Conservation (phyloP, 2,113 vertebrate genomes). For the Haemorhous mexicanus region DNA sequence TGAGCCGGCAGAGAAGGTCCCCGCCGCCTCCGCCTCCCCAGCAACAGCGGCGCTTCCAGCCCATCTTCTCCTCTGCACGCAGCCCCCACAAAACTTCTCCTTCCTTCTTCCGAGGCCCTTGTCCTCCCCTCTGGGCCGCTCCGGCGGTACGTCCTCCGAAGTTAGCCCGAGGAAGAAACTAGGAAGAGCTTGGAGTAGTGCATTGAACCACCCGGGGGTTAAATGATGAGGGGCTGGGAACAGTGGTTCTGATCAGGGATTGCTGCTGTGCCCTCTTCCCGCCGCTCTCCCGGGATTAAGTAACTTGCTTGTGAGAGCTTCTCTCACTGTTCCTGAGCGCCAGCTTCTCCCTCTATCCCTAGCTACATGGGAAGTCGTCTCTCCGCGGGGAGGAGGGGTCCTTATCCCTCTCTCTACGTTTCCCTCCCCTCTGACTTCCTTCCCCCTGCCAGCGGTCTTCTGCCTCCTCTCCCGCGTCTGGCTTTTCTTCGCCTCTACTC, state of each 20-base stretch:
- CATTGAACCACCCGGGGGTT: constrained; percentile 28
- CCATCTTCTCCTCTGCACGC: constrained; percentile 71
- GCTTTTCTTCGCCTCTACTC: neutral
- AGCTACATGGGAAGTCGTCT: constrained; percentile 36
- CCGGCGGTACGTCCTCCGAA: constrained; percentile 17
- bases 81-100: constrained; percentile 20
- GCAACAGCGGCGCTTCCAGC: constrained; percentile 74
- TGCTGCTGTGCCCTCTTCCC: neutral
- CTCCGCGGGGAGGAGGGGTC: neutral
- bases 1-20: constrained; percentile 84
- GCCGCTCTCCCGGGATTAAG: constrained; percentile 15
- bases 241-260: neutral
- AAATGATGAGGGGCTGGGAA: neutral
- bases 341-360: constrained; percentile 30
- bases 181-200: constrained; percentile 48
- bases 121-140: constrained; percentile 43
- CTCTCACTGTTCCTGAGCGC: constrained; percentile 62
- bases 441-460: neutral
- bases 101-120: constrained; percentile 48
- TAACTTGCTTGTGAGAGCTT: constrained; percentile 47
- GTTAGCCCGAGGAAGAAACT: constrained; percentile 48
- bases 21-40: constrained; percentile 65
- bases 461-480: neutral
- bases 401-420: neutral
- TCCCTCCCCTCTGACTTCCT: constrained; percentile 1